Conservation (phyloP, 2,888 invertebrate species). For the Caenorhabditis doughertyi region DNA sequence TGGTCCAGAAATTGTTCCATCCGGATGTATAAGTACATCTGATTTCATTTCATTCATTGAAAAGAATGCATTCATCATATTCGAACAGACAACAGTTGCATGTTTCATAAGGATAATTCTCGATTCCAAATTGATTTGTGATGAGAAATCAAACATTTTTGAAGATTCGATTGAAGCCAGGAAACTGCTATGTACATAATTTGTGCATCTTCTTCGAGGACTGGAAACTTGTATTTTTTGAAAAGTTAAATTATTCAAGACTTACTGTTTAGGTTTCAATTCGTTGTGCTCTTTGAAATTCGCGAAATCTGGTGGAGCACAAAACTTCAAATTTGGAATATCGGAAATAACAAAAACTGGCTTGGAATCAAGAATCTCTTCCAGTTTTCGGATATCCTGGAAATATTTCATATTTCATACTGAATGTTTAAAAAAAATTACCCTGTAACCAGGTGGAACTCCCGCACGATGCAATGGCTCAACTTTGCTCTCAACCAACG, state of each 20-base stretch:
- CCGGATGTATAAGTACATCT: slow-evolving; percentile 47
- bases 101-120: slow-evolving; percentile 48
- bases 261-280: slow-evolving; percentile 11
- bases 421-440: not conserved
- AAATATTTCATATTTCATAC: not conserved
- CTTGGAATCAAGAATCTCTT: slow-evolving; percentile 44
- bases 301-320: not conserved
- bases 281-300: not conserved
- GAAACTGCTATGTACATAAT: slow-evolving; percentile 52
- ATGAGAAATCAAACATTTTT: slow-evolving; percentile 55
- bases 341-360: slow-evolving; percentile 40
- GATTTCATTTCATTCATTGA: slow-evolving; percentile 56
- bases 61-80: slow-evolving; percentile 60
- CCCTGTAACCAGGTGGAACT: slow-evolving; percentile 47
- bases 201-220: not conserved
- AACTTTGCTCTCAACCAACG: slow-evolving; percentile 64
- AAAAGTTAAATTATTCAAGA: not conserved
- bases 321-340: slow-evolving; percentile 41
- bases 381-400: slow-evolving; percentile 43
- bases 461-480: slow-evolving; percentile 51
- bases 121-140: slow-evolving; percentile 36
- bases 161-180: slow-evolving; percentile 46
- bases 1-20: slow-evolving; percentile 35
- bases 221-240: slow-evolving; percentile 5
- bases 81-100: slow-evolving; percentile 39